phyloP scores from a whole-genome alignment of 2,797 vertebrate species.

The Aeoliscus strigatus region DNA sequence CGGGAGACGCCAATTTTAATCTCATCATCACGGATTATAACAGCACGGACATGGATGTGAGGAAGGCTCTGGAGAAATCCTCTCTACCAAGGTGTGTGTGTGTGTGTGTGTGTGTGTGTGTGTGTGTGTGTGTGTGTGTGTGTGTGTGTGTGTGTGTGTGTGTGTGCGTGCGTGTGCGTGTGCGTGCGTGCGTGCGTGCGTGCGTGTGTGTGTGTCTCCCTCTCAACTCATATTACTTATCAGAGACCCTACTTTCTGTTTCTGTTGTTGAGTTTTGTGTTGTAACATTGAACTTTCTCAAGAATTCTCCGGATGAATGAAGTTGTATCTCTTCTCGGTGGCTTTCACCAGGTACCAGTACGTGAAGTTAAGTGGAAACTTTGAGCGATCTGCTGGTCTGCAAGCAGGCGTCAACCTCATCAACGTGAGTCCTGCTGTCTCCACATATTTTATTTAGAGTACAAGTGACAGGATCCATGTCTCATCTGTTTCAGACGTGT shows the following conservation, averaged over 20 bases:
- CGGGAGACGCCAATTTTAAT: slow-evolving; percentile 81
- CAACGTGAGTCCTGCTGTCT: slow-evolving; percentile 73
- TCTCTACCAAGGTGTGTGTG: slow-evolving; percentile 65
- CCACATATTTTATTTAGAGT: too few relatives aligned
- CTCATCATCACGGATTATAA: slow-evolving; percentile 88
- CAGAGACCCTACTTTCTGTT: too few relatives aligned
- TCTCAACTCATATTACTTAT: too few relatives aligned
- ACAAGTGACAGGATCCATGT: too few relatives aligned
- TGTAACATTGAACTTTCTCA: too few relatives aligned
- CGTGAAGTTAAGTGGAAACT: slow-evolving; percentile 83
- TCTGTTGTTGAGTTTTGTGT: too few relatives aligned
- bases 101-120: neutral
- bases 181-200: too few relatives aligned
- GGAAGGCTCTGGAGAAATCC: slow-evolving; percentile 78
- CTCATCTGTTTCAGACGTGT: too few relatives aligned
- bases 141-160: neutral
- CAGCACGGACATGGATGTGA: slow-evolving; percentile 89
- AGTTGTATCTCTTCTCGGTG: neutral
- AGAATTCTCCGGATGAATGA: too few relatives aligned
- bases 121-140: neutral
- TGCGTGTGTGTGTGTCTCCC: too few relatives aligned
- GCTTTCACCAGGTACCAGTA: slow-evolving; percentile 78
- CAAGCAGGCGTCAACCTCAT: slow-evolving; percentile 88
- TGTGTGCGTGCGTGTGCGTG: too few relatives aligned
- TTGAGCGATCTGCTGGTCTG: slow-evolving; percentile 89